Base-by-base conservation (phyloP, 1,140 invertebrate genomes). In the Saccostrea echinata region DNA sequence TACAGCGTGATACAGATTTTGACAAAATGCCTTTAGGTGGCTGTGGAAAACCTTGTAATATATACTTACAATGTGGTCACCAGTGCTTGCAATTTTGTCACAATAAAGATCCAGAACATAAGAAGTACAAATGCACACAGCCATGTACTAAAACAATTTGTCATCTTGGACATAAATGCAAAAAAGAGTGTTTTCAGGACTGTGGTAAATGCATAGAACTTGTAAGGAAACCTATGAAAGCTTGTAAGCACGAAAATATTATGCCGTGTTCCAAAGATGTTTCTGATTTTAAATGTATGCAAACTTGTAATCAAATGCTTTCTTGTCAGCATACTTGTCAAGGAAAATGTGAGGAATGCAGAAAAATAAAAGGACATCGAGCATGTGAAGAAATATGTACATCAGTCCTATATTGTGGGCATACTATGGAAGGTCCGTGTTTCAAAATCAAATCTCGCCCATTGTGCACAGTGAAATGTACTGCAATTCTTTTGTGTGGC, bases 291-390 rank as follows among this genome's bases (percentile, higher is more conserved):
- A 71, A 3, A 4, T 93, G 93, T 76, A 13, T 43, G 13, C 43
- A 71, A 0, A 33, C 35, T 3, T 94, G 94, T 84, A 18, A 88
- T 12, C 21, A 87, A 18, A 80, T 51, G 0, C 80, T 93, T 55
- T 21, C 80, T 12, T 97, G 97, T 93, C 95, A 94, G 0, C 97
- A 97, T 94, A 91, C 92, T 85, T 97, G 97, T 93, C 94, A 93
- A 0, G 96, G 97, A 93, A 55, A 18, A 18, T 97, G 96, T 93
- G 90, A 91, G 53, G 96, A 96, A 81, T 43, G 43, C 43, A 43
- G 9, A 8, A 4, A 43, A 43, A 43, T 43, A 9, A 43, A 43
- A 43, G 43, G 9, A 43, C 43, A 43, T 43, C 97, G 97, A 94
- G 97, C 97, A 94, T 95, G 95, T 8, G 71, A 84, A 35, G n/a